Conservation (phyloP, 2,113 vertebrate species). For the Vimba vimba region DNA sequence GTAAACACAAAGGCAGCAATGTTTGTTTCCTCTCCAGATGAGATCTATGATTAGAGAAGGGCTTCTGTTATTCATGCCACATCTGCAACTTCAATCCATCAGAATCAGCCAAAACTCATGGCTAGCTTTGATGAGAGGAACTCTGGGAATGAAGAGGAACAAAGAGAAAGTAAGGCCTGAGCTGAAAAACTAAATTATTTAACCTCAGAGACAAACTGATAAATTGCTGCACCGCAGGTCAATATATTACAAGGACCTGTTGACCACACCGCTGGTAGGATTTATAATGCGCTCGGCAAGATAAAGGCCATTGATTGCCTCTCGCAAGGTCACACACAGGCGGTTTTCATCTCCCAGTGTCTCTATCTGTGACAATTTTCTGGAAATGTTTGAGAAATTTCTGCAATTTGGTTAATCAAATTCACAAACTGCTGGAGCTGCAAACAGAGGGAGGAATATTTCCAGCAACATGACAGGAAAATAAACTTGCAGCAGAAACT, state of each 20-base stretch:
- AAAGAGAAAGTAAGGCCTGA: conserved; percentile 68
- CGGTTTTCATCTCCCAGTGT: conserved; percentile 64
- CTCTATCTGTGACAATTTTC: conserved; percentile 70
- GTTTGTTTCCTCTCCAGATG: conserved; percentile 44
- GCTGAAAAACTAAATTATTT: conserved; percentile 81
- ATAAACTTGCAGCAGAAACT: conserved; percentile 68
- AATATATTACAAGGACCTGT: conserved; percentile 77
- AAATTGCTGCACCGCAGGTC: conserved; percentile 74
- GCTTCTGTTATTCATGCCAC: conserved; percentile 51
- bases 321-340: conserved; percentile 73
- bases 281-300: conserved; percentile 77
- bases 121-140: conserved; percentile 26
- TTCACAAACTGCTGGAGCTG: conserved; percentile 54
- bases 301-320: conserved; percentile 81
- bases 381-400: conserved; percentile 63
- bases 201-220: conserved; percentile 76
- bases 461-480: conserved; percentile 65
- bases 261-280: conserved; percentile 71
- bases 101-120: conserved; percentile 52
- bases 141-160: conserved; percentile 60
- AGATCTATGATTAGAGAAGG: conserved; percentile 51
- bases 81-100: conserved; percentile 66
- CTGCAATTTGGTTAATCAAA: conserved; percentile 66
- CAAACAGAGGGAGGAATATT: conserved; percentile 62
- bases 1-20: conserved; percentile 50